Conservation (phyloP, 2,888 invertebrate species). For the Linnaemya vulpina region DNA sequence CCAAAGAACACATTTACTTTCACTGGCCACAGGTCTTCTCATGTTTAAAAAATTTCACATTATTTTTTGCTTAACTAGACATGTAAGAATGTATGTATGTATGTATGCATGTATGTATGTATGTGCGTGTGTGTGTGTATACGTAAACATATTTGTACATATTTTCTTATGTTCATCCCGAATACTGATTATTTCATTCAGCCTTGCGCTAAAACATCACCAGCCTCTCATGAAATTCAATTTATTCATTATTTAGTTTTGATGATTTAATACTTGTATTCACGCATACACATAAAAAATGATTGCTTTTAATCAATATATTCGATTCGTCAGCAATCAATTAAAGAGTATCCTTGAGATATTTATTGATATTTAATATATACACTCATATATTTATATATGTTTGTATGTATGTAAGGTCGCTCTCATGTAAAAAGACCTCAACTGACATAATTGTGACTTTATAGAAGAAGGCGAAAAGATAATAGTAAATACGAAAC, state of each 20-base stretch:
- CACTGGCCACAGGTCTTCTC: background rate
- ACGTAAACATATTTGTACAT: too few species aligned
- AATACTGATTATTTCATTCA: background rate
- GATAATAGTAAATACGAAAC: too few species aligned
- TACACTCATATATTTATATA: background rate
- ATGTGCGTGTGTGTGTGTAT: too few species aligned
- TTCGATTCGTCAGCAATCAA: slow-evolving; percentile 7
- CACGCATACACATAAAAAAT: background rate
- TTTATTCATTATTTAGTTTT: slow-evolving; percentile 5
- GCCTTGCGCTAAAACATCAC: background rate
- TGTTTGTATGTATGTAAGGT: too few species aligned
- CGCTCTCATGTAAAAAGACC: too few species aligned
- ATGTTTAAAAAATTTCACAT: background rate
- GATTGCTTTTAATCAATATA: slow-evolving; percentile 6
- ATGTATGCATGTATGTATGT: too few species aligned
- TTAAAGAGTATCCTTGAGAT: slow-evolving; percentile 33
- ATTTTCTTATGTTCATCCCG: background rate
- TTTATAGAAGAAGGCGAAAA: too few species aligned
- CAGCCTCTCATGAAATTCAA: background rate
- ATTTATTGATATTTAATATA: slow-evolving; percentile 26
- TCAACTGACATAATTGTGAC: too few species aligned
- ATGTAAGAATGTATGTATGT: too few species aligned
- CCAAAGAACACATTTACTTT: background rate
- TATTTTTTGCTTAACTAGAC: too few species aligned
- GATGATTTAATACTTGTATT: slow-evolving; percentile 4